Conservation (phyloP, 2,888 invertebrate genomes). For the Caenorhabditis zanzibari region DNA sequence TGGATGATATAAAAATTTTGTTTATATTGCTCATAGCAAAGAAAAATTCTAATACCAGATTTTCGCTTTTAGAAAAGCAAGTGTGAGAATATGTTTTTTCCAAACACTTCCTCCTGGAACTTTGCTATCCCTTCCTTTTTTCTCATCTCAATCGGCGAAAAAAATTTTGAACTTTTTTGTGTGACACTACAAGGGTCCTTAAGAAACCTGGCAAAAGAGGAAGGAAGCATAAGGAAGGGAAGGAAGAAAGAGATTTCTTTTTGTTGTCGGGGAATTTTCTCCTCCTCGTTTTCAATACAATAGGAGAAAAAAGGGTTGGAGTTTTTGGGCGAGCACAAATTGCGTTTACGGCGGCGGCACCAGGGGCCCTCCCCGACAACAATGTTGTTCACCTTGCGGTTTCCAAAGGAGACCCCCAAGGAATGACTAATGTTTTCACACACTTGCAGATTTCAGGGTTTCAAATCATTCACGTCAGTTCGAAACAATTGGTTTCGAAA, state of each 20-base stretch:
- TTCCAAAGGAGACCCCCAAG: constrained; percentile 34
- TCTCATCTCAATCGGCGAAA: background rate
- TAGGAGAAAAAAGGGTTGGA: constrained; percentile 24
- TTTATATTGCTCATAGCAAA: constrained; percentile 7
- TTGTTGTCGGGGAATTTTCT: constrained; percentile 56
- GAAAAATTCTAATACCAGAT: constrained; percentile 10
- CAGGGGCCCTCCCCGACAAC: constrained; percentile 22
- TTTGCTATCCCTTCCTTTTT: constrained; percentile 7
- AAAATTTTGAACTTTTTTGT: constrained; percentile 25
- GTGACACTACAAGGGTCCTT: constrained; percentile 45
- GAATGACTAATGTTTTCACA: constrained; percentile 39
- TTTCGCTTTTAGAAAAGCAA: constrained; percentile 6
- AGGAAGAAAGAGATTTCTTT: constrained; percentile 44
- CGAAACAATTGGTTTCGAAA: background rate
- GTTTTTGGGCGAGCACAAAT: constrained; percentile 52
- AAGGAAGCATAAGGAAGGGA: constrained; percentile 35
- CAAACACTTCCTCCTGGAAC: constrained; percentile 8
- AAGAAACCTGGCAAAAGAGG: constrained; percentile 49
- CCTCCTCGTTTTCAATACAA: constrained; percentile 42
- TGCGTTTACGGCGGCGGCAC: constrained; percentile 39
- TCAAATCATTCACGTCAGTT: constrained; percentile 1
- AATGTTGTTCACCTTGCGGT: constrained; percentile 52
- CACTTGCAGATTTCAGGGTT: constrained; percentile 1
- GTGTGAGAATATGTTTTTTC: constrained; percentile 3
- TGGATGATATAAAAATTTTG: constrained; percentile 30